Evolutionary conservation across 53 echinoderm and acorn worm genomes (phyloP), one percentile per base, ranked within the genome.

Genomic region (Echinometra lucunter): DNA sequence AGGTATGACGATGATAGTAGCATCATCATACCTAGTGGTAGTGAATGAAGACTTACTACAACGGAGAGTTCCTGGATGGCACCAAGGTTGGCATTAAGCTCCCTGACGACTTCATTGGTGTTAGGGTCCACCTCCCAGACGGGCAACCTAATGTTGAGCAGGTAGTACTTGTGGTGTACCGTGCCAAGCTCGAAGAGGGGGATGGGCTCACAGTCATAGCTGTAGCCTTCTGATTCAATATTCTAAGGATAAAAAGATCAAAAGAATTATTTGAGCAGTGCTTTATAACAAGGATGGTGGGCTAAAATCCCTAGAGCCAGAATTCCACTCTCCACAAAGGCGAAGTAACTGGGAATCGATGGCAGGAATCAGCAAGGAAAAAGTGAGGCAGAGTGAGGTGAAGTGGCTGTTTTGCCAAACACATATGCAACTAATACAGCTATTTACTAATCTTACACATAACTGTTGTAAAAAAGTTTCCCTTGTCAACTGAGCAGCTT

Each of bases 111-210:
- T 4, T 92, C 78, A 27, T 57, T 15, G 23, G 66, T 69, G 37
- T 92, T 17, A 42, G 75, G 92, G 25, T 95, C 88, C 35, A 96
- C 92, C 60, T 93, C 94, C 44, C 74, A 66, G 12, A 98, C 94
- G 3, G 99, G 99, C 32, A 99, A 83, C 25, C 98, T 49, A 35
- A 99, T 95, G 91, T 99, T 99, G 89, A 99, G 45, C 44, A 99
- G 92, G 94, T 99, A 99, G 85, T 97, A 95, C 63, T 95, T 95
- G 88, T 99, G 98, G 82, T 99, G 99, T 42, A 96, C 96, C 0
- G 96, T 96, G 37, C 99, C 96, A 81, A 99, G 94, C 95, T 99
- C 99, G 96, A 98, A 99, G 67, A 99, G 94, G 0, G 99, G 96
- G 28, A 99, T 82, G 32, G 97, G 97, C 16, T 96, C 98, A 57